Conservation (phyloP, 2,888 invertebrate genomes). For the Iselma pallidipennis region DNA sequence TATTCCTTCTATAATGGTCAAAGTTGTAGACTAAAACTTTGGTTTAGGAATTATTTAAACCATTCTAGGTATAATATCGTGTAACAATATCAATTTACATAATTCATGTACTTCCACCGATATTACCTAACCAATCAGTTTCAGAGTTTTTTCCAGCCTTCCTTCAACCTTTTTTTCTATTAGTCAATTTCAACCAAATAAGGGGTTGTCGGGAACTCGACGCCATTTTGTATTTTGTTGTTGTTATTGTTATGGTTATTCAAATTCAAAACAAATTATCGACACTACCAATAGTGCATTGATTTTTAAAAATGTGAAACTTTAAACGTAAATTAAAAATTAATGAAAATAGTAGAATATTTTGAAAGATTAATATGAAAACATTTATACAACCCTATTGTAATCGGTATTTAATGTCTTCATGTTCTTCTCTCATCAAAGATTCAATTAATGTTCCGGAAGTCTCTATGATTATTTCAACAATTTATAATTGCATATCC, state of each 20-base stretch:
- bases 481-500: slow-evolving; percentile 13
- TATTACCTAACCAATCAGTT: not conserved
- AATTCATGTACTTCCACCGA: not conserved
- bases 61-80: not conserved
- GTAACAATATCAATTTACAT: not conserved
- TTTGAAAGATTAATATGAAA: too few relatives aligned
- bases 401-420: not conserved
- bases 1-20: not conserved
- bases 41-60: not conserved
- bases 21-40: not conserved
- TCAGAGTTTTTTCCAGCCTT: not conserved
- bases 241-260: not conserved
- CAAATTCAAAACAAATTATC: too few relatives aligned
- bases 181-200: not conserved
- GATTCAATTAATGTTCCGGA: slow-evolving; percentile 22
- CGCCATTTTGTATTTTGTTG: not conserved
- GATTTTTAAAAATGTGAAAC: not conserved
- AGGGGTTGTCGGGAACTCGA: not conserved
- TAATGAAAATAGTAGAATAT: too few relatives aligned
- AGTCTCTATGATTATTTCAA: slow-evolving; percentile 17
- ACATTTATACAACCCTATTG: not conserved
- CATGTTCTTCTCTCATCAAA: slow-evolving; percentile 12
- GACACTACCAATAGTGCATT: not conserved
- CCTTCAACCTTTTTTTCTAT: not conserved
- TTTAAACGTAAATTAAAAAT: too few relatives aligned